Percentiles rank a stretch among this genome's conserved stretches.
Evolutionary conservation across 2,888 invertebrate species (phyloP).

Genomic region (Ditylenchus weischeri): DNA sequence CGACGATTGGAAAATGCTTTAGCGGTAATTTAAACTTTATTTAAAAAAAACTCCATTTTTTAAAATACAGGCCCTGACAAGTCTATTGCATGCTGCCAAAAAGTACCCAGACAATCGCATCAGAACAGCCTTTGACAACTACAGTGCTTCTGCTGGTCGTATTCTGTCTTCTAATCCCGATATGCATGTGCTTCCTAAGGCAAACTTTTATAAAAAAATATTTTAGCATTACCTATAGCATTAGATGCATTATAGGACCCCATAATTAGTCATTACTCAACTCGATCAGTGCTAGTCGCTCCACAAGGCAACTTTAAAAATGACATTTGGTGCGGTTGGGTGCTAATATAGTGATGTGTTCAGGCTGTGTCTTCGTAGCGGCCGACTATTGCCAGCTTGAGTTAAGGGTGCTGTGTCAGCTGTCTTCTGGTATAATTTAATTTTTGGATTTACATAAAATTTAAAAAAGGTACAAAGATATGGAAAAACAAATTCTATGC

Average conservation of each 20-base stretch:
- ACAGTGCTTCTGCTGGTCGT: conserved; percentile 18
- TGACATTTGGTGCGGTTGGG: not conserved
- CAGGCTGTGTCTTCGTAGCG: conserved; percentile 70
- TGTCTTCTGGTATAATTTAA: conserved; percentile 67
- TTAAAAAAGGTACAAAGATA: too few relatives aligned
- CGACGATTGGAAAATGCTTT: conserved; percentile 18
- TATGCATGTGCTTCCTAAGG: conserved; percentile 30
- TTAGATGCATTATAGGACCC: not conserved
- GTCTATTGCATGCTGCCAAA: not conserved
- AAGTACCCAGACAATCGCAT: conserved; percentile 6
- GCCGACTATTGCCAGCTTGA: conserved; percentile 96
- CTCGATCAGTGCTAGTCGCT: conserved; percentile 31
- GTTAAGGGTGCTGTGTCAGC: conserved; percentile 84
- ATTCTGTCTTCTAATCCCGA: conserved; percentile 24
- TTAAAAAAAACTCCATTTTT: not conserved
- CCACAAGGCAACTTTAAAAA: conserved; percentile 3
- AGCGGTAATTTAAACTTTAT: not conserved
- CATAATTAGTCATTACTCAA: conserved; percentile 20
- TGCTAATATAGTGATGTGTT: not conserved
- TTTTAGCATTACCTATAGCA: too few relatives aligned
- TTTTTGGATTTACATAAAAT: too few relatives aligned
- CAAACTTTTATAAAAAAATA: too few relatives aligned
- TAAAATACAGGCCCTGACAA: not conserved
- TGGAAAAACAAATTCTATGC: too few relatives aligned
- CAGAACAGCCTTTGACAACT: conserved; percentile 17